Evolutionary conservation across 2,797 vertebrate species (phyloP).

Genomic region (Peromyscus aztecus): DNA sequence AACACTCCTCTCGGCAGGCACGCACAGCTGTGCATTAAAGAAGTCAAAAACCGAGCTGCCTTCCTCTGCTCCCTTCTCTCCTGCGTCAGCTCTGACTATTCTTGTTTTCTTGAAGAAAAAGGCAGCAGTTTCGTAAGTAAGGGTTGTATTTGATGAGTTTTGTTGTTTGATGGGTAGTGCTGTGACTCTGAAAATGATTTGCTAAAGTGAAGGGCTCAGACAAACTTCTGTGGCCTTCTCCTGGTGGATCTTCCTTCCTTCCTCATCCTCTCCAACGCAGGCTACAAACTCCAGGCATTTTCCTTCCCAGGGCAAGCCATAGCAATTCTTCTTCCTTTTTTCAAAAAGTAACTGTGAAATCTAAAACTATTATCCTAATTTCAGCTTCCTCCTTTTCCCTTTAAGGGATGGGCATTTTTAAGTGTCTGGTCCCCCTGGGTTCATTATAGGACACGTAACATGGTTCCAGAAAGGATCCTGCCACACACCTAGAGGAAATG

Average conservation of each 20-base stretch:
- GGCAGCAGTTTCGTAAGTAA: background rate
- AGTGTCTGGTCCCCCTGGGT: background rate
- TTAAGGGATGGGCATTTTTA: background rate
- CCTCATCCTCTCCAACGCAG: background rate
- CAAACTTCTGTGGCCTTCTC: background rate
- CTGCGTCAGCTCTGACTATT: background rate
- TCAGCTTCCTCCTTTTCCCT: background rate
- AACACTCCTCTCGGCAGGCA: background rate
- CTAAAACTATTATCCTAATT: background rate
- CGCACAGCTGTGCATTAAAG: background rate
- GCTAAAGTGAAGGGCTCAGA: background rate
- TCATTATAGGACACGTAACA: background rate
- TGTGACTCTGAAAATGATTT: background rate
- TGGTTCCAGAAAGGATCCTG: background rate
- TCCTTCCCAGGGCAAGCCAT: background rate
- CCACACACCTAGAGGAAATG: background rate
- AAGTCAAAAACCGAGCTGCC: background rate
- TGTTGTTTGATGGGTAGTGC: background rate
- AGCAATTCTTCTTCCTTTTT: background rate
- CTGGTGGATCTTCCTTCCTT: no score
- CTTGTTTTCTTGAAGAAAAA: constrained; percentile 21
- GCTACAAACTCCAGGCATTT: background rate
- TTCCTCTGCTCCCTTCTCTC: background rate
- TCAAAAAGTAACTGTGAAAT: background rate
- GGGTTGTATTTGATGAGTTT: background rate